phyloP scores from a whole-genome alignment of 2,797 vertebrate species.

The Iguana delicatissima region DNA sequence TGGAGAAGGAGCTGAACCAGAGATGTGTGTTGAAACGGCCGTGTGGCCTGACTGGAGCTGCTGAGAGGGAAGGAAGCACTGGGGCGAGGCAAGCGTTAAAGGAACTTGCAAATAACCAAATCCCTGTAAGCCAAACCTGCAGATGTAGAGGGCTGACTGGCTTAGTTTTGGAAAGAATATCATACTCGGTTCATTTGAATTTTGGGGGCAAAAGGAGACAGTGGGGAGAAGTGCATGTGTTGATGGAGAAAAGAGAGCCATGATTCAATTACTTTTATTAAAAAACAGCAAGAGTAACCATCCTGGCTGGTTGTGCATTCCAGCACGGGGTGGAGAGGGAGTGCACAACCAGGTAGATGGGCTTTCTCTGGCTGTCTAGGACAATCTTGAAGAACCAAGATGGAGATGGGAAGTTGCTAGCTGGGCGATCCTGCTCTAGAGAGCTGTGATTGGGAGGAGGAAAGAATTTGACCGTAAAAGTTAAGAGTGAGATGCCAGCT shows the following conservation, averaged over 20 bases:
- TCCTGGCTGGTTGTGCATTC: not conserved
- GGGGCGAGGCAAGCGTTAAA: too few species aligned
- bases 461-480: too few species aligned
- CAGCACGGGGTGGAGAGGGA: not conserved
- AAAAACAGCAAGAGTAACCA: not conserved
- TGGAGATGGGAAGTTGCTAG: too few species aligned
- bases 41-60: too few species aligned
- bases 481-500: not conserved
- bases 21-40: too few species aligned
- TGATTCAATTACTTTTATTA: not conserved
- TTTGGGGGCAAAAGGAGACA: not conserved
- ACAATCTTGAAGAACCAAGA: not conserved
- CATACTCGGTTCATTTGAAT: not conserved
- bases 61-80: too few species aligned
- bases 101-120: too few species aligned
- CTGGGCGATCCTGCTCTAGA: too few species aligned
- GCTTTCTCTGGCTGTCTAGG: not conserved
- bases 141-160: too few species aligned
- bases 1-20: too few species aligned
- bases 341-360: not conserved
- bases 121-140: too few species aligned
- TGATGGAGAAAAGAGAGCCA: not conserved
- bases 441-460: too few species aligned
- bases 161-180: not conserved
- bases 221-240: not conserved